Conservation (phyloP, 2,113 vertebrate genomes). For the Sisor rabdophorus region DNA sequence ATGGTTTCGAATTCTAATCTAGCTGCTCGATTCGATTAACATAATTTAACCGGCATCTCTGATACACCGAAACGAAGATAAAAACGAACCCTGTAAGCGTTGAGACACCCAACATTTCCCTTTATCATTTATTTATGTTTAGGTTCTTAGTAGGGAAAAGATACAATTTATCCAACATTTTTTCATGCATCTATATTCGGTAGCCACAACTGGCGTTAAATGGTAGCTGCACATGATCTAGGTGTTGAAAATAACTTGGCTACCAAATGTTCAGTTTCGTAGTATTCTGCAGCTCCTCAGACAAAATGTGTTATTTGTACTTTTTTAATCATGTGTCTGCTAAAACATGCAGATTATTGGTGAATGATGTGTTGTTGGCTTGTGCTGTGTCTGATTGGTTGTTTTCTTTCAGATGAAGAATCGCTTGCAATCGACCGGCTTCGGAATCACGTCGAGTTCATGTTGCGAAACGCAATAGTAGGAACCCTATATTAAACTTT, state of each 20-base stretch:
- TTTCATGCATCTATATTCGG: background rate
- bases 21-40: background rate
- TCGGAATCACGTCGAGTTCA: constrained; percentile 82
- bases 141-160: no score
- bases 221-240: background rate
- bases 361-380: constrained; percentile 60
- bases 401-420: constrained; percentile 90
- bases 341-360: constrained; percentile 25
- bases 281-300: constrained; percentile 12
- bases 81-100: no score
- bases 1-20: background rate
- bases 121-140: no score
- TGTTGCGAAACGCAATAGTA: constrained; percentile 79
- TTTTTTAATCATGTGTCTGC: constrained; percentile 13
- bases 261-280: background rate
- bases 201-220: background rate
- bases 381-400: constrained; percentile 79
- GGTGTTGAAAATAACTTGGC: background rate
- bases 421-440: constrained; percentile 78
- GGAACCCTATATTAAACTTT: constrained; percentile 71
- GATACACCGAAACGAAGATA: background rate
- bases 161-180: no score
- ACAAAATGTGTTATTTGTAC: constrained; percentile 3
- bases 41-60: constrained; percentile 12
- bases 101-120: constrained; percentile 6